Evolutionary conservation across 1,140 invertebrate genomes (phyloP).

Genomic region (Rhizoglyphus robini): DNA sequence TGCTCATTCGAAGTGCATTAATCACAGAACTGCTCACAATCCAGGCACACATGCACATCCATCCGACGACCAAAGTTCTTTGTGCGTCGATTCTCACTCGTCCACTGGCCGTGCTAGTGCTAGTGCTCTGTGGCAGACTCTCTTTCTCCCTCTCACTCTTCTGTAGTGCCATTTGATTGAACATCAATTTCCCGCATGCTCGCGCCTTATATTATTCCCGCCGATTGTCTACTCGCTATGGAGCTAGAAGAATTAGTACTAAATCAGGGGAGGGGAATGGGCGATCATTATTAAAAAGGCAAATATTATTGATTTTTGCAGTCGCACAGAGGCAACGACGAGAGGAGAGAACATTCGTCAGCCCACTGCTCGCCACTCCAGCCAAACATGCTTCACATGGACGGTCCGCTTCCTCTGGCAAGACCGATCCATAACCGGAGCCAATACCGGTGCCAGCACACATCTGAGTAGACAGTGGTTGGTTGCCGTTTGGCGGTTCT

Average conservation of each 20-base stretch:
- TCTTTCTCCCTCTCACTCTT: background rate
- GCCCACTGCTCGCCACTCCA: background rate
- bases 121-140: no score
- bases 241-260: no score
- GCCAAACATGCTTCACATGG: background rate
- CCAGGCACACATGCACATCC: background rate
- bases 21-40: background rate
- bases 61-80: no score
- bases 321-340: no score
- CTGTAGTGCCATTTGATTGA: background rate
- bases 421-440: no score
- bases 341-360: background rate
- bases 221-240: constrained; percentile 14
- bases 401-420: no score
- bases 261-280: constrained; percentile 7
- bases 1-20: constrained; percentile 14
- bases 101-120: background rate
- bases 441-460: no score
- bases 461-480: no score
- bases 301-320: constrained; percentile 13
- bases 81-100: constrained; percentile 1
- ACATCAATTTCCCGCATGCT: constrained; percentile 14
- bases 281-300: constrained; percentile 7
- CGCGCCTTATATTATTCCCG: background rate
- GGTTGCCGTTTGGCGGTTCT: no score